Evolutionary conservation across 2,113 vertebrate species (phyloP), one percentile per base, ranked within the genome.

Genomic region (Lampris megalopsis): DNA sequence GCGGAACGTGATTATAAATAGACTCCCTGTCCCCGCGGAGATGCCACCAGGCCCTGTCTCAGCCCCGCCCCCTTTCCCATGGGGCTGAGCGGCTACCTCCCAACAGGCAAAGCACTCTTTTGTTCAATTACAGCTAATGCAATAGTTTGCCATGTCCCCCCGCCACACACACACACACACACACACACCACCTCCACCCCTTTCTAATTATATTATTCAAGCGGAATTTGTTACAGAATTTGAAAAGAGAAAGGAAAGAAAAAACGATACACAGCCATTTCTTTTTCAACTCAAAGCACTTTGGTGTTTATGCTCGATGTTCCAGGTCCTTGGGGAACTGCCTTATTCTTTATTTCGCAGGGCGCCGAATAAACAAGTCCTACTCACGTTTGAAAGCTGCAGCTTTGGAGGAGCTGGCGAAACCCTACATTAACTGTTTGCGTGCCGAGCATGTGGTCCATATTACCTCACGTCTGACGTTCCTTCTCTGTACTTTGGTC

Each of bases 61-160:
- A 92, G 95, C 95, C 94, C 96, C 96, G 94, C 95, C 95, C 94
- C 93, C 92, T 93, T 95, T 97, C 98, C 97, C 98, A 95, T 93
- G 96, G 96, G 97, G 94, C 92, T 89, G 68, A 65, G 90, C 71
- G 93, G 93, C 95, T 95, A 93, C 95, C 96, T 98, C 97, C 97
- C 96, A 96, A 95, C 96, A 95, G 97, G 95, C 95, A 95, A 91
- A 92, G 94, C 88, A 81, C 95, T 97, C 96, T 98, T 98, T 98
- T 98, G 96, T 98, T 99, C 98, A 99, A 97, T 98, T 98, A 98
- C 96, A 98, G 96, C 97, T 97, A 97, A 97, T 97, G 96, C 96
- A 95, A 96, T 96, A 97, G 95, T 98, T 99, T 97, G 95, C 96
- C 95, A 95, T 97, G 96, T 94, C 94, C 95, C 87, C 59, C 40